phyloP scores from a whole-genome alignment of 2,113 vertebrate genomes.

The Rhegmatorhina hoffmannsi region DNA sequence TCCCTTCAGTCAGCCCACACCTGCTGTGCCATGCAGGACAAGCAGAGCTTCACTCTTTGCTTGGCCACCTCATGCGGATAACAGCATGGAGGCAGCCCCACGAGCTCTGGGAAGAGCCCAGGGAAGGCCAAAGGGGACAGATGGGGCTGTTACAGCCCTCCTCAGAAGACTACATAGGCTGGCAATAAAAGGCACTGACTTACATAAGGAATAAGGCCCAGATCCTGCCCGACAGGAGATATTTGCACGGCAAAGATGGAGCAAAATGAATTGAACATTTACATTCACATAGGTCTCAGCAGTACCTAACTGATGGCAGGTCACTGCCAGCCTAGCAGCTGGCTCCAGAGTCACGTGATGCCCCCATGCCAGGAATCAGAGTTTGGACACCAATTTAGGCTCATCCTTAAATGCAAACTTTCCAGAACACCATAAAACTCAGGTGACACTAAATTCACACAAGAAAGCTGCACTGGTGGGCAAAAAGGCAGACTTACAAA shows the following conservation, averaged over 20 bases:
- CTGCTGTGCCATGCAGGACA: neutral
- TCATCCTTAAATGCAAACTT: neutral
- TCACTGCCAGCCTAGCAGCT: neutral
- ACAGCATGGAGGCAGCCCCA: neutral
- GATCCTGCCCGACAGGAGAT: neutral
- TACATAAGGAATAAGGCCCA: neutral
- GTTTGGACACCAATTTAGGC: neutral
- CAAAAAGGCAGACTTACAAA: neutral
- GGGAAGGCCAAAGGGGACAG: neutral
- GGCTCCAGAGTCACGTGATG: neutral
- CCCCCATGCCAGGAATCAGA: neutral
- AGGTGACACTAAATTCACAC: neutral
- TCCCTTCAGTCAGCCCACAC: neutral
- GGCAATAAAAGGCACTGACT: conserved; percentile 11
- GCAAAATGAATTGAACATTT: neutral
- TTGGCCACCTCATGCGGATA: rapidly evolving
- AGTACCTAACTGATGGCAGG: neutral
- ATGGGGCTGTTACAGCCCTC: neutral
- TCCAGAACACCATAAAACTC: neutral
- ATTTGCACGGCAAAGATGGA: neutral
- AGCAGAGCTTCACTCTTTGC: neutral
- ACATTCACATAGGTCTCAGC: neutral
- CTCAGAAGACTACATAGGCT: neutral
- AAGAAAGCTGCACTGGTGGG: neutral
- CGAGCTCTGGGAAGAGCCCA: neutral